Percentiles rank a stretch among this genome's conserved stretches.
These are phyloP conservation scores for Augochlora pura DNA, from an alignment of 1,140 invertebrate species.

Conservation along the genomic window DNA sequence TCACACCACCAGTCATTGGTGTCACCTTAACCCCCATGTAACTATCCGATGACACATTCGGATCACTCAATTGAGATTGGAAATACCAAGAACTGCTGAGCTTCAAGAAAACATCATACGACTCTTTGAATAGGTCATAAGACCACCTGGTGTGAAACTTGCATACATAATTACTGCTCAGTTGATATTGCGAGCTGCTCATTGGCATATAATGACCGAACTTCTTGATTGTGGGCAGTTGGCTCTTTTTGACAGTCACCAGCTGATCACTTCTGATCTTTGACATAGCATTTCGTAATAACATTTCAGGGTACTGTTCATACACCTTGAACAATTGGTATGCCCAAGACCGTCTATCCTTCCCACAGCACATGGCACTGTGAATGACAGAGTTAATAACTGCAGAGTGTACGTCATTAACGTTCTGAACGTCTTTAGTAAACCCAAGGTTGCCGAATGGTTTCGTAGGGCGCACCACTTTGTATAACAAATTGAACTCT, in stretches of 20 bases:
- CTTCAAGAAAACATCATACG: constrained; percentile 68
- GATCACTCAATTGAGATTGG: neutral
- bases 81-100: constrained; percentile 65
- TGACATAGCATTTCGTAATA: constrained; percentile 82
- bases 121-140: constrained; percentile 77
- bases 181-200: constrained; percentile 81
- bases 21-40: constrained; percentile 62
- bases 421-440: constrained; percentile 68
- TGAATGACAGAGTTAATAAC: constrained; percentile 82
- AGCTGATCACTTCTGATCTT: constrained; percentile 82
- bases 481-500: constrained; percentile 78
- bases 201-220: constrained; percentile 79
- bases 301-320: constrained; percentile 85
- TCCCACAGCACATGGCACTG: constrained; percentile 83
- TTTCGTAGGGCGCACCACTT: constrained; percentile 69
- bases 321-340: constrained; percentile 87
- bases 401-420: constrained; percentile 73
- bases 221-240: constrained; percentile 70
- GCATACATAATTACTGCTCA: constrained; percentile 78
- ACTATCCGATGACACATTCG: neutral
- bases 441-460: constrained; percentile 58
- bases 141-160: constrained; percentile 81
- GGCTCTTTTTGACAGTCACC: constrained; percentile 80
- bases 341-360: constrained; percentile 83
- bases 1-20: constrained; percentile 69